Conservation (phyloP, 2,113 vertebrate species). For the Platycercus adscitus region DNA sequence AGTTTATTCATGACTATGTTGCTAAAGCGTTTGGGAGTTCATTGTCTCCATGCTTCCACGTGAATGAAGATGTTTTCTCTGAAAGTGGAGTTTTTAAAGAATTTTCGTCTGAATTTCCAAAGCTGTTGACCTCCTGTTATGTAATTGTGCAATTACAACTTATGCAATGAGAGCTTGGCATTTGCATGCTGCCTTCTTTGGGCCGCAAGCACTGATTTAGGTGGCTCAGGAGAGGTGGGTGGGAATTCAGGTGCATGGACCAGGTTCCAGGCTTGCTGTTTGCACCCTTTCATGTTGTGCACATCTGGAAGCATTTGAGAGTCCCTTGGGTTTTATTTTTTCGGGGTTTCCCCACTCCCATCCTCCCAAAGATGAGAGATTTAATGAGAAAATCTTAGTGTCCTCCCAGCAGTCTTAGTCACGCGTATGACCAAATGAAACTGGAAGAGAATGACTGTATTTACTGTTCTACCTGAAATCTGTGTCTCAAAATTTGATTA, state of each 20-base stretch:
- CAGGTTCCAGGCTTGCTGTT: neutral
- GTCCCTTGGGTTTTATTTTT: neutral
- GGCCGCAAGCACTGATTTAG: neutral
- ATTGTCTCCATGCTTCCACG: slow-evolving; percentile 35
- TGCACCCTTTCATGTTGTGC: neutral
- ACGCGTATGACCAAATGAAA: neutral
- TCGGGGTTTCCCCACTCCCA: neutral
- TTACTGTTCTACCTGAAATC: neutral
- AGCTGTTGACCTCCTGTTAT: neutral
- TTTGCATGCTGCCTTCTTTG: neutral
- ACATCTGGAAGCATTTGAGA: neutral
- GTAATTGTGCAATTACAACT: neutral
- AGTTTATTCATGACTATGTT: slow-evolving; percentile 35
- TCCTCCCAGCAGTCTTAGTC: neutral
- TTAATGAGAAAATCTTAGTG: neutral
- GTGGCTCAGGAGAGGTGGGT: neutral
- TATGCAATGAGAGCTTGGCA: neutral
- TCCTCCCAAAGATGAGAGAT: neutral
- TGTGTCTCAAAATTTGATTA: neutral
- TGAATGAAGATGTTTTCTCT: slow-evolving; percentile 34
- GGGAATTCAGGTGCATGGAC: neutral
- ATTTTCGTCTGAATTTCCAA: slow-evolving; percentile 7
- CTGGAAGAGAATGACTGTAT: neutral
- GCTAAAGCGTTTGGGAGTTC: slow-evolving; percentile 40
- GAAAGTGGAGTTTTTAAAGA: slow-evolving; percentile 22